phyloP scores from a whole-genome alignment of 1,140 invertebrate genomes.

The Drosophila quadrilineata region DNA sequence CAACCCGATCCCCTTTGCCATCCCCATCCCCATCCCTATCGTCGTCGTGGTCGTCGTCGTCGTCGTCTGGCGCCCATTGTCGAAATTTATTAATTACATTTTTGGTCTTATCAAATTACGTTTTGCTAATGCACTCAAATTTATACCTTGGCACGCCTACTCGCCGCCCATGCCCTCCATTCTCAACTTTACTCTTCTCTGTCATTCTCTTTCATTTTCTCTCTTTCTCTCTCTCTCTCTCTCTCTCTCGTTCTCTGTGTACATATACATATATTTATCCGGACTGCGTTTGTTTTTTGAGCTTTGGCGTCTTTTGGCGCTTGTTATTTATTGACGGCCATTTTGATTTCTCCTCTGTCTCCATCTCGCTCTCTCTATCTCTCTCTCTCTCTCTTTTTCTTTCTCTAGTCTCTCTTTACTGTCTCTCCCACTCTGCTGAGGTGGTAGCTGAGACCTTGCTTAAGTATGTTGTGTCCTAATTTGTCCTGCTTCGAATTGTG shows the following conservation, averaged over 20 bases:
- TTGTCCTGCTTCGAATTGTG: conserved; percentile 65
- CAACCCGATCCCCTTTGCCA: no score
- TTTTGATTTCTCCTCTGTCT: conserved; percentile 57
- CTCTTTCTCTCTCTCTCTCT: neutral
- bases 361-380: no score
- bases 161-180: neutral
- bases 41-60: neutral
- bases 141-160: conserved; percentile 58
- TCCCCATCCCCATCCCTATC: neutral
- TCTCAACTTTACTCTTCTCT: no score
- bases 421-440: no score
- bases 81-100: conserved; percentile 79
- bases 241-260: neutral
- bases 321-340: conserved; percentile 69
- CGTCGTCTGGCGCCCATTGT: conserved; percentile 23
- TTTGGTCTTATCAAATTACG: conserved; percentile 79
- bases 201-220: neutral
- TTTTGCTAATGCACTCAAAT: conserved; percentile 77
- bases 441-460: neutral
- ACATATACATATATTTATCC: no score
- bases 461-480: conserved; percentile 44
- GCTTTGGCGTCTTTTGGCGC: conserved; percentile 52
- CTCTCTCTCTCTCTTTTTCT: no score
- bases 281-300: conserved; percentile 61
- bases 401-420: no score